phyloP scores from a whole-genome alignment of 1,140 invertebrate genomes.

The Globodera rostochiensis region DNA sequence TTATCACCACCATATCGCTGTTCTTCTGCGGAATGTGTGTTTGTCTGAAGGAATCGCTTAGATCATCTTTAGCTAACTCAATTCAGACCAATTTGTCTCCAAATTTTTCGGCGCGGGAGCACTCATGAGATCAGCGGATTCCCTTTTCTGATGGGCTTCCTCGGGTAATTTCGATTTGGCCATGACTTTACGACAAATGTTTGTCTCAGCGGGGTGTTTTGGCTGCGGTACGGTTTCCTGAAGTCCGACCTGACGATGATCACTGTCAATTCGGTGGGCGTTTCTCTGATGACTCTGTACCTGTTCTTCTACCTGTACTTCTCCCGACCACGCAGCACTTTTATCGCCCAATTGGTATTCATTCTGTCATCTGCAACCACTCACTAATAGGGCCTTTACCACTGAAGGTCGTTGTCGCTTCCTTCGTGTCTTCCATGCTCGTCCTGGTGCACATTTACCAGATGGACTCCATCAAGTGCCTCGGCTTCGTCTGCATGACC shows the following conservation, averaged over 20 bases:
- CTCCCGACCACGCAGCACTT: slow-evolving; percentile 41
- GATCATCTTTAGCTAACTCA: slow-evolving; percentile 3
- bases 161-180: slow-evolving; percentile 44
- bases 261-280: slow-evolving; percentile 58
- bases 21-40: slow-evolving; percentile 64
- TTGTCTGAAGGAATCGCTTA: slow-evolving; percentile 3
- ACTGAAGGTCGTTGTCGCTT: slow-evolving; percentile 32
- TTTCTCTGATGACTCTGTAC: slow-evolving; percentile 53
- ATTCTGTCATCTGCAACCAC: too few species aligned
- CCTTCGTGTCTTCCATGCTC: slow-evolving; percentile 44
- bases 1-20: slow-evolving; percentile 60
- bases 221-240: slow-evolving; percentile 62
- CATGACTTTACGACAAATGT: background rate
- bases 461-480: slow-evolving; percentile 32
- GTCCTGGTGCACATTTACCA: slow-evolving; percentile 52
- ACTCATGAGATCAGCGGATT: slow-evolving; percentile 61
- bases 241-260: slow-evolving; percentile 61
- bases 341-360: slow-evolving; percentile 28
- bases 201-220: slow-evolving; percentile 55
- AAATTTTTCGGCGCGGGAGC: slow-evolving; percentile 54
- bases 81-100: slow-evolving; percentile 62
- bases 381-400: slow-evolving; percentile 1
- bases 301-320: slow-evolving; percentile 57
- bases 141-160: slow-evolving; percentile 60
- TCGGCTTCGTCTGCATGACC: slow-evolving; percentile 60